A percentile compares a stretch with the other conserved stretches of the same genome.
Evolutionary conservation across 1,140 invertebrate species (phyloP).

Genomic region (Polypedilum vanderplanki): DNA sequence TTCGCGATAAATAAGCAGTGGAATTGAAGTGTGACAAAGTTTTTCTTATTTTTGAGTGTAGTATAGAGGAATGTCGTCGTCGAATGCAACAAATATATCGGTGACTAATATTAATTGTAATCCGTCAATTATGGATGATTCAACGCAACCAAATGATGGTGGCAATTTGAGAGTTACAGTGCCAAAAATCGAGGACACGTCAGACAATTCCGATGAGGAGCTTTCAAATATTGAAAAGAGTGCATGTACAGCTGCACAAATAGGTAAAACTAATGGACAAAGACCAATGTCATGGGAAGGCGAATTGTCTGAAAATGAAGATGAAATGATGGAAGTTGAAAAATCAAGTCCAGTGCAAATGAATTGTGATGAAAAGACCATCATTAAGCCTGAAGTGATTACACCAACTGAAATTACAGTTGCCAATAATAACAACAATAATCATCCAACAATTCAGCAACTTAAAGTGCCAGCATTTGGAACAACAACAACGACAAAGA

Average conservation of each 20-base stretch:
- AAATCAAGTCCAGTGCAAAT: slow-evolving; percentile 31
- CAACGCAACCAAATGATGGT: not conserved
- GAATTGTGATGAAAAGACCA: not conserved
- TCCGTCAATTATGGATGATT: slow-evolving; percentile 20
- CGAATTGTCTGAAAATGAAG: slow-evolving; percentile 68
- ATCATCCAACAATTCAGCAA: not conserved
- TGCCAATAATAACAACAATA: slow-evolving; percentile 23
- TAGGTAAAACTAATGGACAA: slow-evolving; percentile 40
- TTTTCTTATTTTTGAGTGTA: not conserved
- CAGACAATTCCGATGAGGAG: slow-evolving; percentile 39
- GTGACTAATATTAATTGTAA: slow-evolving; percentile 43
- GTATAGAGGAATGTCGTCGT: not conserved
- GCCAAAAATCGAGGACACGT: slow-evolving; percentile 38
- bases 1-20: not conserved
- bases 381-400: slow-evolving; percentile 19
- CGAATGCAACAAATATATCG: slow-evolving; percentile 37
- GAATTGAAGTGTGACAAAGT: not conserved
- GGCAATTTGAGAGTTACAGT: slow-evolving; percentile 38
- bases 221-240: slow-evolving; percentile 42
- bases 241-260: slow-evolving; percentile 35
- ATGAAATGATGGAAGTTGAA: slow-evolving; percentile 43
- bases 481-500: slow-evolving; percentile 38
- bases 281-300: slow-evolving; percentile 89
- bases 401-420: not conserved
- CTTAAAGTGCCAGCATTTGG: slow-evolving; percentile 33